These are phyloP conservation scores for Paradoxurus hermaphroditus DNA, from an alignment of 2,113 vertebrate species.

Conservation along the genomic window DNA sequence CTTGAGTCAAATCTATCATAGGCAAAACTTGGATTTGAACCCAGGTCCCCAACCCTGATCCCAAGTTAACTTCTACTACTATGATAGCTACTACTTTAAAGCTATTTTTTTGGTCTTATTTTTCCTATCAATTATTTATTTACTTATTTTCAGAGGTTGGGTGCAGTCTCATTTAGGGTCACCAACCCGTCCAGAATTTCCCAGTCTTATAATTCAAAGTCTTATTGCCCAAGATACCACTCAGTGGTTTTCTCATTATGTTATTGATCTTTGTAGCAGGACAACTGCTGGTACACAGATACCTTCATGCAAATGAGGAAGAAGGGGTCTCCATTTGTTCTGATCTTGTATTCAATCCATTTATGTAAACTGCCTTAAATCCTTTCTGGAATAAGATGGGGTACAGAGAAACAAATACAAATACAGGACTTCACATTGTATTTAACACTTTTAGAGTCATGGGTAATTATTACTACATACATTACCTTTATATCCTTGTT, in stretches of 20 bases:
- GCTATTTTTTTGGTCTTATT: neutral
- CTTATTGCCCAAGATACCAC: neutral
- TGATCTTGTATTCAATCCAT: neutral
- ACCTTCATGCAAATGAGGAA: neutral
- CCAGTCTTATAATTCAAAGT: neutral
- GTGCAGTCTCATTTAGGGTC: neutral
- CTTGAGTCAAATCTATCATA: neutral
- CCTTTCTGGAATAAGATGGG: neutral
- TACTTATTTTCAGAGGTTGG: neutral
- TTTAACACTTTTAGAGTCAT: neutral
- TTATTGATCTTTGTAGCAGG: neutral
- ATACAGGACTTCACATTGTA: neutral
- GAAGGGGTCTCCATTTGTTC: neutral
- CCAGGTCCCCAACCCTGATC: neutral
- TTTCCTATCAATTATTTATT: neutral
- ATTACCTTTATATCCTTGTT: conserved; percentile 98
- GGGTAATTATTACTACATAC: neutral
- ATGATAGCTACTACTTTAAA: neutral
- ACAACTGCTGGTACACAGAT: neutral
- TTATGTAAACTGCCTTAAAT: conserved; percentile 23
- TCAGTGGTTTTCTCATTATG: neutral
- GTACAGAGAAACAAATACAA: neutral
- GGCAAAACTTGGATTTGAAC: neutral
- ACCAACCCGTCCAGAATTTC: neutral
- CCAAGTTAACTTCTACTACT: neutral